Evolutionary conservation across 1,140 invertebrate species (phyloP), one percentile per base, ranked within the genome.

Genomic region (Arion vulgaris): DNA sequence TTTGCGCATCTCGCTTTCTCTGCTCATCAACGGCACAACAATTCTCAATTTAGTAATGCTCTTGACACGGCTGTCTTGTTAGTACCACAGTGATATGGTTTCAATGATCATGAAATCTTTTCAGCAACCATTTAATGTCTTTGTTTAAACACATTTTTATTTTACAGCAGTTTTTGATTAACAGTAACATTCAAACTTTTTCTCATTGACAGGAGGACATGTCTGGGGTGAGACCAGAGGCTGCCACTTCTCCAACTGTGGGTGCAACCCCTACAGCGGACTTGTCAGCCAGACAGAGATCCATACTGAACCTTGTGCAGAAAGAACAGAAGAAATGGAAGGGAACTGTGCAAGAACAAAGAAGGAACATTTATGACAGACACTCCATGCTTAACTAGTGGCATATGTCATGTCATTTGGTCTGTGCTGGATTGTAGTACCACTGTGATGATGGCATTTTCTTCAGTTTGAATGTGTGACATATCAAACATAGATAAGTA

Each of bases 301-400:
- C 89, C 0, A 85, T 90, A 36, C 94, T 99, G 1, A 98, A 99
- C 92, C 94, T 97, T 74, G 97, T 99, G 39, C 96, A 97, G 1
- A 96, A 97, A 89, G 97, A 99, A 90, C 98, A 99, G 93, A 96
- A 98, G 90, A 98, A 97, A 91, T 99, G 98, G 98, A 99, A 99
- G 92, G 94, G 95, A 41, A 97, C 99, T 93, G 98, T 99, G 0
- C 95, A 97, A 84, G 98, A 99, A 90, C 98, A 99, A 91, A 94
- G 98, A 78, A 94, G 96, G 87, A 98, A 99, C 92, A 99, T 99
- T 90, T 99, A 99, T 90, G 97, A 99, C 92, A 94, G 96, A 82
- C 98, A 99, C 93, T 98, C 97, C 15, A 99, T 99, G 97, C 94
- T 99, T 36, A 99, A 99, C 94, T 99, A 94, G 91, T 7, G 17